A percentile compares a stretch with the other conserved stretches of the same genome.
These are phyloP conservation scores for Hypomesus transpacificus DNA, from an alignment of 2,113 vertebrate genomes.

Conservation along the genomic window DNA sequence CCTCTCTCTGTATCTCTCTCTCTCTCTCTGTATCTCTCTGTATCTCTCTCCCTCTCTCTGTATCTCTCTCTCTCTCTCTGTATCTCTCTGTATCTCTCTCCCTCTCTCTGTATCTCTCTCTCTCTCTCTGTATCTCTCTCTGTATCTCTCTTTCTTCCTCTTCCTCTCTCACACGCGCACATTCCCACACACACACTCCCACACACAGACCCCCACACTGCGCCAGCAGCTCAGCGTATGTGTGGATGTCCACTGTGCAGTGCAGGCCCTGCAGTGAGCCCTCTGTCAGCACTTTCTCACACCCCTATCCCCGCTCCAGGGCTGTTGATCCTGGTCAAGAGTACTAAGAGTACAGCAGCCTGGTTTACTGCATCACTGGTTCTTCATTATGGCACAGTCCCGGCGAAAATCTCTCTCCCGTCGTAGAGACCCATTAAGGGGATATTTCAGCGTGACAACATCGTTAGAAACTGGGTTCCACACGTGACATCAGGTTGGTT, in stretches of 20 bases:
- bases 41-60: too few species aligned
- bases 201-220: slow-evolving; percentile 23
- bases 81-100: neutral
- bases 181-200: slow-evolving; percentile 12
- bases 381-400: neutral
- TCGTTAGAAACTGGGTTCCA: too few species aligned
- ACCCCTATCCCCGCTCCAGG: slow-evolving; percentile 9
- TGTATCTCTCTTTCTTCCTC: neutral
- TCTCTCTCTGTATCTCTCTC: neutral
- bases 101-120: neutral
- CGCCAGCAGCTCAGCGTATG: slow-evolving; percentile 34
- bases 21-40: neutral
- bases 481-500: too few species aligned
- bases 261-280: slow-evolving; percentile 14
- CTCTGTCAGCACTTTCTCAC: slow-evolving; percentile 45
- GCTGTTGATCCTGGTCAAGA: slow-evolving; percentile 10
- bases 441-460: too few species aligned
- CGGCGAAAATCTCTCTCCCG: neutral
- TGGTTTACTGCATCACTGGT: neutral
- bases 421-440: neutral
- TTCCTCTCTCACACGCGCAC: neutral
- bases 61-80: neutral
- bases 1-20: slow-evolving; percentile 1
- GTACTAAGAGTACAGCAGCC: neutral
- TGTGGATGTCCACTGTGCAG: slow-evolving; percentile 4